phyloP scores from a whole-genome alignment of 2,888 invertebrate species.

The Drosophila birchii region DNA sequence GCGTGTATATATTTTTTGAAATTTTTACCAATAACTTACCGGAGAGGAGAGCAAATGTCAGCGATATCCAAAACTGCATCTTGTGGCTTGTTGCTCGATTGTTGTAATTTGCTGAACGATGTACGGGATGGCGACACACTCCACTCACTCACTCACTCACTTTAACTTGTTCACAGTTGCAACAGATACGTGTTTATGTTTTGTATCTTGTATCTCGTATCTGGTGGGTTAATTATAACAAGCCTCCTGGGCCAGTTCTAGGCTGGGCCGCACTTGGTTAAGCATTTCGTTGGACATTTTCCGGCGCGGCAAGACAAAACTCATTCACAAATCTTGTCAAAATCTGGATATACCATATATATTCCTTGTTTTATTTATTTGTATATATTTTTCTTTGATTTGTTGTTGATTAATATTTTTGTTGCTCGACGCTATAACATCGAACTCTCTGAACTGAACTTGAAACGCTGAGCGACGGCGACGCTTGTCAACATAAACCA shows the following conservation, averaged over 20 bases:
- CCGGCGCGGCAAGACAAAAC: not conserved
- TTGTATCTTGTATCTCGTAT: slow-evolving; percentile 29
- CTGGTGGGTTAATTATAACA: slow-evolving; percentile 59
- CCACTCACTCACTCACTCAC: slow-evolving; percentile 33
- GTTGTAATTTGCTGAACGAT: slow-evolving; percentile 28
- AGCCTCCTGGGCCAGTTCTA: slow-evolving; percentile 47
- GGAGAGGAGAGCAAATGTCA: slow-evolving; percentile 76
- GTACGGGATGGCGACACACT: slow-evolving; percentile 45
- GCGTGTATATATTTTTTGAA: slow-evolving; percentile 19
- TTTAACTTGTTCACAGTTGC: slow-evolving; percentile 53
- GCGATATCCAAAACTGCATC: slow-evolving; percentile 78
- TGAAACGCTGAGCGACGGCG: slow-evolving; percentile 36
- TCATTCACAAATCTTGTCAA: slow-evolving; percentile 5
- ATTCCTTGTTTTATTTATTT: not conserved
- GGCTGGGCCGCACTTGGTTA: slow-evolving; percentile 63
- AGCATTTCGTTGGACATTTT: slow-evolving; percentile 46
- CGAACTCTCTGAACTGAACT: slow-evolving; percentile 7
- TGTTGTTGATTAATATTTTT: not conserved
- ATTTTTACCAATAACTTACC: slow-evolving; percentile 70
- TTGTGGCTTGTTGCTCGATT: slow-evolving; percentile 55
- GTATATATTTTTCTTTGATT: not conserved
- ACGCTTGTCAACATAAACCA: slow-evolving; percentile 47
- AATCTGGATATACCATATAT: slow-evolving; percentile 3
- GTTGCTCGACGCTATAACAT: slow-evolving; percentile 15
- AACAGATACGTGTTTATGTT: slow-evolving; percentile 34